Base-by-base conservation (phyloP, 2,113 vertebrate species). In the Rhadina sibilatrix region DNA sequence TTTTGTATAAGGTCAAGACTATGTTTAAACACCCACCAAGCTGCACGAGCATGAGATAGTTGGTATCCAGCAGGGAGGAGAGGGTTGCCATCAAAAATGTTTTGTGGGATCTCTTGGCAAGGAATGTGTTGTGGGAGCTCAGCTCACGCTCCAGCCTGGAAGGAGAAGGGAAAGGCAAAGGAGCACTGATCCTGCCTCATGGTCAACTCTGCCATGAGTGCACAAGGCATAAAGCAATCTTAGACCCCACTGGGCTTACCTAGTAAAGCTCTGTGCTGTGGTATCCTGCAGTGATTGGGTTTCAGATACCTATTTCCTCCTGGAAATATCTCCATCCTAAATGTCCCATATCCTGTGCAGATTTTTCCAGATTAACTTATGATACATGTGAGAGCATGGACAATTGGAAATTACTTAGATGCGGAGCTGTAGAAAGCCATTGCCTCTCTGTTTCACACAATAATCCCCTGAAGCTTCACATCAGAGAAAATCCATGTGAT, bases 401-500 rank as follows among this genome's bases (percentile, higher is more conserved):
- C 52, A 35, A 78, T 5, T 86, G 79, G n/a, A 75, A 89, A 78
- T 81, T 16, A 78, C 72, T 93, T 47, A 65, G 63, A 88, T 27
- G 46, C 35, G 63, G 76, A 81, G 42, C 49, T 33, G 15, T 30
- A 94, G 80, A 88, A 77, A 96, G 42, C 54, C 50, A 70, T 75
- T 96, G 95, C 88, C 42, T 84, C 86, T 88, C 83, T 87, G 27
- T 69, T 92, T 91, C 94, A 87, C 60, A 82, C 80, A 93, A 52
- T 44, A 75, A 84, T 93, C 69, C 93, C 93, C 89, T 52, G 68
- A 92, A 95, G 89, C 93, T 83, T 83, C 86, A 89, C 72, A 92
- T 95, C 87, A 95, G 80, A 83, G 94, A 78, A 88, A 93, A 90
- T 71, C 86, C 90, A 53, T 88, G 81, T 90, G 93, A 95, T 95